These are phyloP conservation scores for Neodiprion virginianus DNA, from an alignment of 1,140 invertebrate genomes.

Conservation along the genomic window DNA sequence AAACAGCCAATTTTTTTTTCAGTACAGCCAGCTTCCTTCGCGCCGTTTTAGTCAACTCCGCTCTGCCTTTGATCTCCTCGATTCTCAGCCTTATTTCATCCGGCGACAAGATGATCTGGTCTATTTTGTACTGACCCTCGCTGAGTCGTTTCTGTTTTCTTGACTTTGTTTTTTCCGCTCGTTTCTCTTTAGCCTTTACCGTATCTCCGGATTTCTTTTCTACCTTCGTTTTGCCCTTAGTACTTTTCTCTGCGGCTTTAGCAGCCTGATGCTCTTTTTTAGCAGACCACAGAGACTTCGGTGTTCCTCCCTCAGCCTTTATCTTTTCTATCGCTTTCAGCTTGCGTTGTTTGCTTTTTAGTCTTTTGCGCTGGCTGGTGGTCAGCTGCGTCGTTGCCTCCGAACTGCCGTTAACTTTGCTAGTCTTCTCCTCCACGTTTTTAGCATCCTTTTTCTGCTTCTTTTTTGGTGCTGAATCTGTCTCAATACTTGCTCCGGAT, in stretches of 20 bases:
- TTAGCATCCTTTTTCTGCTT: not conserved
- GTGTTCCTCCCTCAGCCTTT: not conserved
- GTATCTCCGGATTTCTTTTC: not conserved
- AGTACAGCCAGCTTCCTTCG: slow-evolving; percentile 33
- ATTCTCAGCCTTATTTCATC: slow-evolving; percentile 40
- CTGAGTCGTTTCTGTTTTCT: not conserved
- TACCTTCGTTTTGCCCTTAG: too few relatives aligned
- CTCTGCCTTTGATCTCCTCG: slow-evolving; percentile 30
- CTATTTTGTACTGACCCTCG: slow-evolving; percentile 17
- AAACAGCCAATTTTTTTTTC: slow-evolving; percentile 31
- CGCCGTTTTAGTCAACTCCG: slow-evolving; percentile 37
- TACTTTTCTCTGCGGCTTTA: not conserved
- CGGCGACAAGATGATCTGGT: slow-evolving; percentile 21
- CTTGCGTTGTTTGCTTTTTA: not conserved
- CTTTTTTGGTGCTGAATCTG: not conserved
- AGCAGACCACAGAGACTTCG: not conserved
- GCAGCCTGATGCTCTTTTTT: not conserved
- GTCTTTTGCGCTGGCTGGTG: not conserved
- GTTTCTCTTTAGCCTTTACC: not conserved
- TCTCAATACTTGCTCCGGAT: not conserved
- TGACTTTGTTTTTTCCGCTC: not conserved
- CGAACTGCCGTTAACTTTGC: not conserved
- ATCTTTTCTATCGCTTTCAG: not conserved
- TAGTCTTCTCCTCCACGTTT: not conserved
- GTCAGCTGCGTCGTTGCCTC: not conserved